A percentile compares a stretch with the other conserved stretches of the same genome.
Conservation (phyloP, 92 coral and sea anemone species). For the Palythoa caribaeorum region DNA sequence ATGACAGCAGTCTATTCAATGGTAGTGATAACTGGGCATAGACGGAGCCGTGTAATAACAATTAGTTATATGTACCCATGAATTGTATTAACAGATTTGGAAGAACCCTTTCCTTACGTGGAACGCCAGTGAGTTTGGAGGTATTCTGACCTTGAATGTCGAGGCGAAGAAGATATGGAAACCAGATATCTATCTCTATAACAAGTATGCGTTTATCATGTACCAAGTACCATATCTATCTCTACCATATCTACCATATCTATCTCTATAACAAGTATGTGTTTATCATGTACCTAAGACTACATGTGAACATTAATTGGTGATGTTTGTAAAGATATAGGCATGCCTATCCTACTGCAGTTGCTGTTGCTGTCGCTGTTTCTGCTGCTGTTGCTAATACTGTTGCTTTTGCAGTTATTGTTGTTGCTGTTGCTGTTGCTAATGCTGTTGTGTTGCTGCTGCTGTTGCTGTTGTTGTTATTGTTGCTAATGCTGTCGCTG, state of each 20-base stretch:
- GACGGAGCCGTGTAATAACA: too few species aligned
- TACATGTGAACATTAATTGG: neutral
- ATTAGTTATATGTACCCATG: too few species aligned
- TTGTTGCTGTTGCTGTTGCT: too few species aligned
- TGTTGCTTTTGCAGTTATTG: too few species aligned
- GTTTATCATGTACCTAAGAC: neutral
- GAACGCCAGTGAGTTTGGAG: slow-evolving; percentile 75
- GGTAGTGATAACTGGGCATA: too few species aligned
- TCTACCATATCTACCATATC: slow-evolving; percentile 84
- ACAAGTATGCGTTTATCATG: neutral
- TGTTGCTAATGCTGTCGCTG: too few species aligned
- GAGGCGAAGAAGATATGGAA: slow-evolving; percentile 77
- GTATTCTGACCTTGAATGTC: slow-evolving; percentile 67
- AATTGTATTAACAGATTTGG: slow-evolving; percentile 65
- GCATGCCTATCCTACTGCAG: too few species aligned
- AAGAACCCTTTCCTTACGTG: slow-evolving; percentile 76
- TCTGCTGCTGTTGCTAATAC: too few species aligned
- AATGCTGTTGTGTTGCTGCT: too few species aligned
- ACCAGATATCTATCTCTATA: slow-evolving; percentile 75
- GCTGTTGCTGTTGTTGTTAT: too few species aligned
- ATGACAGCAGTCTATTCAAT: neutral
- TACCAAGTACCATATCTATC: neutral
- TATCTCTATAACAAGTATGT: neutral
- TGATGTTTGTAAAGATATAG: neutral
- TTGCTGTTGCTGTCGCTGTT: too few species aligned